Evolutionary conservation across 2,113 vertebrate genomes (phyloP).

Genomic region (Periophthalmus modestus): DNA sequence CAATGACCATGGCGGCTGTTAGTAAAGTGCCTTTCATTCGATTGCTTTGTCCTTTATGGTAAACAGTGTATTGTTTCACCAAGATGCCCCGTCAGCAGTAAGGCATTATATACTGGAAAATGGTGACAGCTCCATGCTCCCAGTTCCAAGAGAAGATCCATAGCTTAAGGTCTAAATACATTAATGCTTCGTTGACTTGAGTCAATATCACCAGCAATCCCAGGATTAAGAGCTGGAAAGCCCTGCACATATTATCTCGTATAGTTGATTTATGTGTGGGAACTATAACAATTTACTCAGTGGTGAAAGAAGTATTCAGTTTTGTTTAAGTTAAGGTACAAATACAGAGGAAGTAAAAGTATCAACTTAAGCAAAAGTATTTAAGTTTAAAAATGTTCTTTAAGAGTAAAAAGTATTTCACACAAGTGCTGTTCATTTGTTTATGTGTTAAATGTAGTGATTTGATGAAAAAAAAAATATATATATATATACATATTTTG

Average conservation of each 20-base stretch:
- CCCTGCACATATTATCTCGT: not conserved
- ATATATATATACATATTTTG: no score
- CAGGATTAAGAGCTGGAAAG: not conserved
- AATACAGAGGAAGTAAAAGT: no score
- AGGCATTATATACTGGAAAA: slow-evolving; percentile 2
- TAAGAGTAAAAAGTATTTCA: no score
- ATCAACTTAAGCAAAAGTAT: no score
- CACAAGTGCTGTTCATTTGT: no score
- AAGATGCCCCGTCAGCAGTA: not conserved
- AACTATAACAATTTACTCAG: no score
- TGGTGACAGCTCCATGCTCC: not conserved
- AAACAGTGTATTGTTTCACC: slow-evolving; percentile 1
- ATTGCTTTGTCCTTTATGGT: slow-evolving; percentile 46
- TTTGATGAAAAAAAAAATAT: no score
- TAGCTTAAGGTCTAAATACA: slow-evolving; percentile 13
- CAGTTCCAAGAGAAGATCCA: not conserved
- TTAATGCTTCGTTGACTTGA: not conserved
- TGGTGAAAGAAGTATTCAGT: no score
- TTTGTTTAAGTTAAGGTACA: no score
- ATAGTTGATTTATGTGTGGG: not conserved
- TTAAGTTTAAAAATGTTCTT: no score
- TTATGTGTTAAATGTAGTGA: no score
- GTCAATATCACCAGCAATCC: not conserved
- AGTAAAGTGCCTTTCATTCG: slow-evolving; percentile 11
- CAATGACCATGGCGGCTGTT: slow-evolving; percentile 7